These are phyloP conservation scores for Eilema griseolum DNA, from an alignment of 2,888 invertebrate species.

Conservation along the genomic window DNA sequence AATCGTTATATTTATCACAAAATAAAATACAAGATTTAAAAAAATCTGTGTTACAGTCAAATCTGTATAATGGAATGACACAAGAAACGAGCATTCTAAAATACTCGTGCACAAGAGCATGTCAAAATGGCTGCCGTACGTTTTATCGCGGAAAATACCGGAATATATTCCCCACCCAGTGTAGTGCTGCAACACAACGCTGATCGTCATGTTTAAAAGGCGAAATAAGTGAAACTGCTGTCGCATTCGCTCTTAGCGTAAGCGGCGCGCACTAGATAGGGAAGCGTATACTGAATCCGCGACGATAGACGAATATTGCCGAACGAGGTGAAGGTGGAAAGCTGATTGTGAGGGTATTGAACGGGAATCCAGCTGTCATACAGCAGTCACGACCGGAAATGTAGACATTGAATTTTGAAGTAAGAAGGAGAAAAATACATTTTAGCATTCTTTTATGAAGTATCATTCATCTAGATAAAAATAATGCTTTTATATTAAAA, in stretches of 20 bases:
- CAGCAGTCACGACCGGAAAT: conserved; percentile 7
- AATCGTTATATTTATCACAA: no score
- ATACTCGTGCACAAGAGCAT: conserved; percentile 40
- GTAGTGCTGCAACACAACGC: conserved; percentile 59
- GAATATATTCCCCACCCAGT: conserved; percentile 71
- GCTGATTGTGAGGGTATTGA: conserved; percentile 66
- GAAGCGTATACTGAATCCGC: conserved; percentile 42
- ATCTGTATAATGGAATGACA: not conserved
- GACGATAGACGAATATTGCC: conserved; percentile 54
- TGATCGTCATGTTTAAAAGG: conserved; percentile 52
- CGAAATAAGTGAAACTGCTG: conserved; percentile 51
- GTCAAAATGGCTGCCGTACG: conserved; percentile 68
- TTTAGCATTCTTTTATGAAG: not conserved
- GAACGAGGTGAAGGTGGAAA: conserved; percentile 76
- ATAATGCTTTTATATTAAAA: no score
- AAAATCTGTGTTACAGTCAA: not conserved
- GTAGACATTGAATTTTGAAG: not conserved
- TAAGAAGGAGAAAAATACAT: not conserved
- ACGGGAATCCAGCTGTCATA: conserved; percentile 50
- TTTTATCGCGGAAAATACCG: conserved; percentile 66
- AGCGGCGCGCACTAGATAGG: conserved; percentile 52
- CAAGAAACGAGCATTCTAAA: conserved; percentile 22
- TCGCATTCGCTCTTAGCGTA: conserved; percentile 50
- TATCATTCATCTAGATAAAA: not conserved
- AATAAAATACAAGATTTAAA: not conserved